phyloP scores from a whole-genome alignment of 23 tunicate genomes.

The Aplidium turbinatum region DNA sequence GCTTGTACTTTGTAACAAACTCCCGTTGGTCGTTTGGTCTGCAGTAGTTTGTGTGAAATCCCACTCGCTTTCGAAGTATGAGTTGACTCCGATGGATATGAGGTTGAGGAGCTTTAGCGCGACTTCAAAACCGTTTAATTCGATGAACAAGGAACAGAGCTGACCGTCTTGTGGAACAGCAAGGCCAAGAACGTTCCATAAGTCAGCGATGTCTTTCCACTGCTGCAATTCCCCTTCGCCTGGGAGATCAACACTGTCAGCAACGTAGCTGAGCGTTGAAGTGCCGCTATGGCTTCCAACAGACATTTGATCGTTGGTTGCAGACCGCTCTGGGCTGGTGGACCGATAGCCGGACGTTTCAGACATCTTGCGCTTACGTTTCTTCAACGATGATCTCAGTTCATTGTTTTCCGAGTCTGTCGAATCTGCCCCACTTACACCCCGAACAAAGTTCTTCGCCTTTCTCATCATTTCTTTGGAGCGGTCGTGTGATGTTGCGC shows the following conservation, averaged over 20 bases:
- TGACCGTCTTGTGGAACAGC: slow-evolving; percentile 50
- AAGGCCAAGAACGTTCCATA: slow-evolving; percentile 49
- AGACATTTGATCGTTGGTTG: slow-evolving; percentile 15
- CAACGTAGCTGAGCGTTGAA: slow-evolving; percentile 24
- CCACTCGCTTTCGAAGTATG: slow-evolving; percentile 26
- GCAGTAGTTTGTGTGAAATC: slow-evolving; percentile 34
- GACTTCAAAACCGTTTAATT: slow-evolving; percentile 61
- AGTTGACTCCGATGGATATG: slow-evolving; percentile 37
- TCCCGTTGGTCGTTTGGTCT: slow-evolving; percentile 34
- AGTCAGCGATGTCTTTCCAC: slow-evolving; percentile 39
- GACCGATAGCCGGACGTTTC: slow-evolving; percentile 71
- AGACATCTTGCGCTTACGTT: slow-evolving; percentile 34
- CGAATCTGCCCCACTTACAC: slow-evolving; percentile 36
- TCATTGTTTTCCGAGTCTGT: slow-evolving; percentile 40
- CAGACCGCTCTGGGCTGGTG: slow-evolving; percentile 43
- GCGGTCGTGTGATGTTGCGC: slow-evolving; percentile 37
- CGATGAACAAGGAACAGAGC: slow-evolving; percentile 37
- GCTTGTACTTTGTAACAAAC: slow-evolving; percentile 17
- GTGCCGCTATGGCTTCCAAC: slow-evolving; percentile 24
- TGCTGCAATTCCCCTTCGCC: slow-evolving; percentile 19
- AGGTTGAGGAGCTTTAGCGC: slow-evolving; percentile 48
- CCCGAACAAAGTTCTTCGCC: slow-evolving; percentile 29
- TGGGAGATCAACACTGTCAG: slow-evolving; percentile 58
- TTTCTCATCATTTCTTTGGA: slow-evolving; percentile 19
- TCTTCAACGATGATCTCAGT: not conserved